Percentiles rank a stretch among this genome's conserved stretches.
phyloP scores from a whole-genome alignment of 2,113 vertebrate genomes.

The Gila orcuttii region DNA sequence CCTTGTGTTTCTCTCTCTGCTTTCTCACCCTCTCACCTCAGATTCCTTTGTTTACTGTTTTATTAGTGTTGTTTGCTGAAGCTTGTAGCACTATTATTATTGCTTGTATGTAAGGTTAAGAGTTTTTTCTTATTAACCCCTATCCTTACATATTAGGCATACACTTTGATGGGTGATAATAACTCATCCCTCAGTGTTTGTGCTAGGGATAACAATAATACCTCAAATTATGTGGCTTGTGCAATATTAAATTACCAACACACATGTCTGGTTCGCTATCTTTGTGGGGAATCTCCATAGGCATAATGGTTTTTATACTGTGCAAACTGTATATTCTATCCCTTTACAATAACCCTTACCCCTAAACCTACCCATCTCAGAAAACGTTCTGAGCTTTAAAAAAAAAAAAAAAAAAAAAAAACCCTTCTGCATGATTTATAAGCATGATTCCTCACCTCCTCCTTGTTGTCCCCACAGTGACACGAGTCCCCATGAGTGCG shows the following conservation, averaged over 20 bases:
- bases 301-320: too few species aligned
- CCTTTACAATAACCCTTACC: too few species aligned
- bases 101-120: not conserved
- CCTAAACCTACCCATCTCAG: too few species aligned
- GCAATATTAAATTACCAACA: not conserved
- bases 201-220: not conserved
- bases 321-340: too few species aligned
- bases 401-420: too few species aligned
- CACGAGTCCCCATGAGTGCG: too few species aligned
- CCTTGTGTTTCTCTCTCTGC: not conserved
- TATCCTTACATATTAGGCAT: not conserved
- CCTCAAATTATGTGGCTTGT: not conserved
- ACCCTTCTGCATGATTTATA: too few species aligned
- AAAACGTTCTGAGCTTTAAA: too few species aligned
- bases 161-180: not conserved
- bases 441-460: too few species aligned
- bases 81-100: not conserved
- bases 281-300: too few species aligned
- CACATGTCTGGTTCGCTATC: too few species aligned
- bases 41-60: constrained; percentile 12
- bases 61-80: not conserved
- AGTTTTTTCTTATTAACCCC: not conserved
- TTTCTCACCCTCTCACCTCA: constrained; percentile 2
- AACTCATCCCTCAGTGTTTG: not conserved
- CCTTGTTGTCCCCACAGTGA: too few species aligned